A percentile compares a stretch with the other conserved stretches of the same genome.
Evolutionary conservation across 2,888 invertebrate species (phyloP).

Genomic region (Nephrotoma flavescens): DNA sequence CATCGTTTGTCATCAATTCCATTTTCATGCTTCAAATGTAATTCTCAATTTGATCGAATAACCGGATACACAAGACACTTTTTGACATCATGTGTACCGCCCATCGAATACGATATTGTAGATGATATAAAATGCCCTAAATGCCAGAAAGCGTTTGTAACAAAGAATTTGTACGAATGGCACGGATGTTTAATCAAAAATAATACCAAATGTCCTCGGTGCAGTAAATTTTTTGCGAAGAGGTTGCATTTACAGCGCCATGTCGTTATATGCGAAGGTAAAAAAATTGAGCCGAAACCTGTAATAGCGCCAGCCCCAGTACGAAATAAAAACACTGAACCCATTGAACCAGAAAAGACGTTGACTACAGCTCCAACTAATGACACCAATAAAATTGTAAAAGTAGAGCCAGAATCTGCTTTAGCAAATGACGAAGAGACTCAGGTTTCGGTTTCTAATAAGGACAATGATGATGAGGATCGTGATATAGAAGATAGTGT

Average conservation of each 20-base stretch:
- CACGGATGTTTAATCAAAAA: conserved; percentile 26
- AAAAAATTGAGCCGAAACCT: neutral
- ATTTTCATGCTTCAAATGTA: conserved; percentile 34
- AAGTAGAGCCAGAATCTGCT: conserved; percentile 5
- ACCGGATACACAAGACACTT: conserved; percentile 20
- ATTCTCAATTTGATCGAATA: conserved; percentile 22
- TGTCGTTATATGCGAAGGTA: conserved; percentile 10
- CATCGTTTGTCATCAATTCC: conserved; percentile 30
- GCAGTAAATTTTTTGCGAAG: conserved; percentile 17
- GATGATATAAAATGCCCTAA: conserved; percentile 19
- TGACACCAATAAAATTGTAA: neutral
- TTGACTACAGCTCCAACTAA: neutral
- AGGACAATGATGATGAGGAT: neutral
- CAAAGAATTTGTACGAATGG: conserved; percentile 28
- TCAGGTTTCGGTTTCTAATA: neutral
- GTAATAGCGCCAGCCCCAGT: neutral
- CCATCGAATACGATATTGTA: neutral
- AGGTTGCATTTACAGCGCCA: conserved; percentile 11
- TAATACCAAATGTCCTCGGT: conserved; percentile 24
- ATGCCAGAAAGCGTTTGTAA: conserved; percentile 24
- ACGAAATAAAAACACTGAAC: neutral
- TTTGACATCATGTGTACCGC: neutral
- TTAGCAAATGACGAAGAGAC: neutral
- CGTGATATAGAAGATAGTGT: neutral
- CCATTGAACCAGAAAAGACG: neutral